Conservation (phyloP, 2,113 vertebrate species). For the Petromus typicus region DNA sequence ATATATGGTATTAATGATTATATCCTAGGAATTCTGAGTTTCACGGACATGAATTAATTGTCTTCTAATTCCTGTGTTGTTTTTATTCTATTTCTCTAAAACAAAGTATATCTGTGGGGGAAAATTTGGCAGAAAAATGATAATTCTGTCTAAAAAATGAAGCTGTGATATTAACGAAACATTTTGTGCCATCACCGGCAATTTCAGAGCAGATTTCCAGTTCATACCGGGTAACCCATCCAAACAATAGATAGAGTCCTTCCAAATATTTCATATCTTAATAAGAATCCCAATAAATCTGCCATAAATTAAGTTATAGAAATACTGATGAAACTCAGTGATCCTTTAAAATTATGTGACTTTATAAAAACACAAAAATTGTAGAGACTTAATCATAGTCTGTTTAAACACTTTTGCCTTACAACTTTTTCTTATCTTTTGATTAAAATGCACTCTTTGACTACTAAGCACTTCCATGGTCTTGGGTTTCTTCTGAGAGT, state of each 20-base stretch:
- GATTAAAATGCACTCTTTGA: neutral
- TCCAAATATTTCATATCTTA: constrained; percentile 66
- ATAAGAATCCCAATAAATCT: constrained; percentile 53
- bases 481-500: neutral
- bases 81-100: constrained; percentile 60
- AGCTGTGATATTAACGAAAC: constrained; percentile 67
- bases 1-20: neutral
- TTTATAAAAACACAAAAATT: neutral
- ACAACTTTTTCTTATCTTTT: neutral
- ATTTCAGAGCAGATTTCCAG: neutral
- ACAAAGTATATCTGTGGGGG: neutral
- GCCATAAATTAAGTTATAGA: constrained; percentile 23
- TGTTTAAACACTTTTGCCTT: neutral
- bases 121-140: neutral
- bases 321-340: neutral
- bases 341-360: neutral
- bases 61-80: neutral
- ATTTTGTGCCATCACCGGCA: constrained; percentile 18
- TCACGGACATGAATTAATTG: constrained; percentile 54
- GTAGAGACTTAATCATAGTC: neutral
- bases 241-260: constrained; percentile 60
- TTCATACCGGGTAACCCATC: constrained; percentile 40
- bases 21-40: neutral
- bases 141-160: constrained; percentile 70
- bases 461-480: neutral